Conservation (phyloP, 2,888 invertebrate species). For the Coenonympha arcania region DNA sequence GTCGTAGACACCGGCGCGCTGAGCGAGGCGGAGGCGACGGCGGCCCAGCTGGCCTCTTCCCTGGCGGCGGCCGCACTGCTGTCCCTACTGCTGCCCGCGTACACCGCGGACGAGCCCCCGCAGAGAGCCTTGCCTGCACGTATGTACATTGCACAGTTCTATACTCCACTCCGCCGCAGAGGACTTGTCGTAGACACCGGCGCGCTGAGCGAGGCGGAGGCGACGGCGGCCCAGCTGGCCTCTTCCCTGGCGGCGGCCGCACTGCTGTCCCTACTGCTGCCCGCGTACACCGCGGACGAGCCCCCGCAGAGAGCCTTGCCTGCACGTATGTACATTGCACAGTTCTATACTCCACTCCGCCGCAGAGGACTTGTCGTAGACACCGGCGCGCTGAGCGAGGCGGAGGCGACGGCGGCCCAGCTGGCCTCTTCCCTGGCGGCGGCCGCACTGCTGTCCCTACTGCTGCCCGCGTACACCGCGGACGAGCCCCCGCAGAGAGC, state of each 20-base stretch:
- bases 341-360: no score
- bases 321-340: slow-evolving; percentile 63
- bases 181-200: slow-evolving; percentile 53
- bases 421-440: slow-evolving; percentile 77
- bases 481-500: slow-evolving; percentile 78
- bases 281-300: slow-evolving; percentile 79
- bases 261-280: slow-evolving; percentile 79
- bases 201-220: slow-evolving; percentile 75
- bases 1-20: slow-evolving; percentile 63
- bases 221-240: slow-evolving; percentile 72
- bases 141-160: slow-evolving; percentile 44
- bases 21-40: slow-evolving; percentile 73
- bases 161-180: no score
- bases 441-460: slow-evolving; percentile 78
- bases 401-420: slow-evolving; percentile 74
- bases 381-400: slow-evolving; percentile 64
- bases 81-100: slow-evolving; percentile 80
- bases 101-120: slow-evolving; percentile 78
- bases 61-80: slow-evolving; percentile 79
- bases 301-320: slow-evolving; percentile 80
- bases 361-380: no score
- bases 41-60: slow-evolving; percentile 74
- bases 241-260: slow-evolving; percentile 78
- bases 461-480: slow-evolving; percentile 81
- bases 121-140: slow-evolving; percentile 81